Conservation (phyloP, 2,888 invertebrate genomes). For the Lasius platythorax region DNA sequence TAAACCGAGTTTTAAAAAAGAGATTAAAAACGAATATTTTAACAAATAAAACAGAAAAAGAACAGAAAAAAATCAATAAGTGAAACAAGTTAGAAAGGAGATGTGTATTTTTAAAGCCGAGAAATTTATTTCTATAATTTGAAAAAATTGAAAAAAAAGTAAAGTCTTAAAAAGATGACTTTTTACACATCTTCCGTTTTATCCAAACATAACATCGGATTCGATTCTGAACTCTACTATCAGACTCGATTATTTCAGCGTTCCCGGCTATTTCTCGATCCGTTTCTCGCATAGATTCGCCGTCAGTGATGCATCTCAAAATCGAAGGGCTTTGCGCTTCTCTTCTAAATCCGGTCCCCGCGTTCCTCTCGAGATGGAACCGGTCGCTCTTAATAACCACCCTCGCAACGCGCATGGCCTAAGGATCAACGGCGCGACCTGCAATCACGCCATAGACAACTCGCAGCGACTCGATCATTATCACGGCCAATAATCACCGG, state of each 20-base stretch:
- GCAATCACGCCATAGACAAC: constrained; percentile 85
- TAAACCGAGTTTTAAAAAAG: not conserved
- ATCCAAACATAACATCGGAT: not conserved
- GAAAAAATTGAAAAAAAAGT: no score
- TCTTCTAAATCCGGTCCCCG: constrained; percentile 57
- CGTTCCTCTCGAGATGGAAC: constrained; percentile 76
- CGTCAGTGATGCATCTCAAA: constrained; percentile 55
- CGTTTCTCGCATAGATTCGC: constrained; percentile 24
- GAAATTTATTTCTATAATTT: not conserved
- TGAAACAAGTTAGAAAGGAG: not conserved
- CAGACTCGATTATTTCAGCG: not conserved
- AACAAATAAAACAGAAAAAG: not conserved
- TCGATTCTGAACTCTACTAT: not conserved
- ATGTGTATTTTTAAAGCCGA: not conserved
- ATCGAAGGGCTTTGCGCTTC: constrained; percentile 58
- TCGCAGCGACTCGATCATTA: constrained; percentile 84
- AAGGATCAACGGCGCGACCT: constrained; percentile 81
- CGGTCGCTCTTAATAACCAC: constrained; percentile 84
- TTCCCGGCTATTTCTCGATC: not conserved
- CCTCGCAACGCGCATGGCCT: constrained; percentile 83
- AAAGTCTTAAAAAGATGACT: not conserved
- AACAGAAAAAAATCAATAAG: no score
- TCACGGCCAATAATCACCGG: constrained; percentile 85
- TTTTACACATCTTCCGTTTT: not conserved
- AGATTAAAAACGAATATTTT: not conserved